These are phyloP conservation scores for Neoarius graeffei DNA, from an alignment of 2,113 vertebrate species.

Conservation along the genomic window DNA sequence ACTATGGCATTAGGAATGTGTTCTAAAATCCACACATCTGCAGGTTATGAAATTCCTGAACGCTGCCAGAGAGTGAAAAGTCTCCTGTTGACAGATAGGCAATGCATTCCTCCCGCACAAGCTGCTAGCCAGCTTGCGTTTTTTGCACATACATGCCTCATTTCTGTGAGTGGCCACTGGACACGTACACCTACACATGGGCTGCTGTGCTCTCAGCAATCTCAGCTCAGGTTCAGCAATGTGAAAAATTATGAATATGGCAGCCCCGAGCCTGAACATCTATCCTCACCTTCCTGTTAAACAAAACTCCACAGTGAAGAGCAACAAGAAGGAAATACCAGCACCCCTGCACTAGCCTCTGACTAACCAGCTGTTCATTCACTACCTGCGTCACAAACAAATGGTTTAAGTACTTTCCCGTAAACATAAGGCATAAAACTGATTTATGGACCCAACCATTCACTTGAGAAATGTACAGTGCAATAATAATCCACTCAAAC, in stretches of 20 bases:
- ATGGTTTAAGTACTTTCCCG: constrained; percentile 18
- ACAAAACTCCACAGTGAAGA: constrained; percentile 32
- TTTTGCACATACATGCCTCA: constrained; percentile 77
- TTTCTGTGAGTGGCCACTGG: constrained; percentile 72
- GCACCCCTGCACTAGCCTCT: constrained; percentile 15
- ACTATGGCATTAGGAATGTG: constrained; percentile 55
- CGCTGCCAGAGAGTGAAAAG: constrained; percentile 70
- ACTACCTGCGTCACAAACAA: constrained; percentile 40
- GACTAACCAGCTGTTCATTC: constrained; percentile 32
- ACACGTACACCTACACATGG: constrained; percentile 65
- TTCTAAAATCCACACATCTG: constrained; percentile 48
- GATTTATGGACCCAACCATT: constrained; percentile 15
- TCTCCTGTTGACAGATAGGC: constrained; percentile 72
- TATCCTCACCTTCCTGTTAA: constrained; percentile 45
- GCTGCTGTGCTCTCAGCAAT: constrained; percentile 63
- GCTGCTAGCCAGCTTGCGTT: constrained; percentile 64
- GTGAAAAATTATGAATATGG: constrained; percentile 44
- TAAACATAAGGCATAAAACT: constrained; percentile 14
- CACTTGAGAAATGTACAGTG: constrained; percentile 1
- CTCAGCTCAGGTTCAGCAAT: constrained; percentile 36
- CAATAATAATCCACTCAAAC: not conserved
- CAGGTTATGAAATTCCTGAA: constrained; percentile 71
- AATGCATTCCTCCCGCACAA: constrained; percentile 73
- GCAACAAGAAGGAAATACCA: constrained; percentile 40
- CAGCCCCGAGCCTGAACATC: constrained; percentile 19